Base-by-base conservation (phyloP, 2,113 vertebrate species). In the Hyperopisus bebe region DNA sequence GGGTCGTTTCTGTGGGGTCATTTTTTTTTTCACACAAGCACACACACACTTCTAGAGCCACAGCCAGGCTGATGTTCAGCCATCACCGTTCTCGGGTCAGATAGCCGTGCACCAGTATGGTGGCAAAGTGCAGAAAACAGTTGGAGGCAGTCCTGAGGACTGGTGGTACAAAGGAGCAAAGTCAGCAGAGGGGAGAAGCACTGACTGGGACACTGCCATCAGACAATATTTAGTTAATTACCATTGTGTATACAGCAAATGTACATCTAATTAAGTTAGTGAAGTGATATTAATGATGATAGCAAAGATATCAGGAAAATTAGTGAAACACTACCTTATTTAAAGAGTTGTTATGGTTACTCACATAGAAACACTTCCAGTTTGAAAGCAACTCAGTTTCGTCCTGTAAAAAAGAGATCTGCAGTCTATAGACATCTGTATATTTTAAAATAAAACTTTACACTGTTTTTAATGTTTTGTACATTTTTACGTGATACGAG, bases 401-500 rank as follows among this genome's bases (percentile, higher is more conserved):
- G 66, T 62, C 48, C 84, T 77, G 35, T 42, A 88, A 86, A 90
- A 66, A 74, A 66, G 48, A 50, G 93, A 96, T 96, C 95, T 95
- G 94, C 96, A 96, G 96, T 96, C 95, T 97, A 96, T 96, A 96
- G 53, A 44, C 31, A 88, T 88, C 83, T 90, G 87, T 88, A 90
- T 89, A 90, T 90, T 70, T 93, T 46, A 90, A 95, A 96, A 90
- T 90, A 94, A 94, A 90, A 88, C 91, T 96, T 96, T 94, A 96
- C 97, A 95, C 97, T 97, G 91, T 91, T 97, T 96, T 97, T 96
- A 95, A 95, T 90, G 90, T 96, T 98, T 97, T 96, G 96, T 97
- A 91, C 92, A 96, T 97, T 98, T 99, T 96, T 98, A 98, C 96
- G 97, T 97, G 94, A 97, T 97, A 93, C 96, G 96, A 96, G 95